Evolutionary conservation across 2,888 invertebrate species (phyloP), one percentile per base, ranked within the genome.

Genomic region (Metalampra italica): DNA sequence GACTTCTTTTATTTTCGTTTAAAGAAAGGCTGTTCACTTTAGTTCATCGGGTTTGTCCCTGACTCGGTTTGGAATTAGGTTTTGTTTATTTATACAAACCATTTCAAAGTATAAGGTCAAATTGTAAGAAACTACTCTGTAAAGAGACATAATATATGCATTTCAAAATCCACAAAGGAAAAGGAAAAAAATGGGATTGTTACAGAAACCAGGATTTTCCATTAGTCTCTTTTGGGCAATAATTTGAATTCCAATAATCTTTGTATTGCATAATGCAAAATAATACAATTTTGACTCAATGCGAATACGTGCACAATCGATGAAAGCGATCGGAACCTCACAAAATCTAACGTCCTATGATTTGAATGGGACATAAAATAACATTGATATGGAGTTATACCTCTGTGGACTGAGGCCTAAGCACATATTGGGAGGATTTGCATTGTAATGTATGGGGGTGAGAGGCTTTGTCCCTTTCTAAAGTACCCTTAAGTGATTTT

Each of bases 311-410:
- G 45, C 45, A 52, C 56, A 46, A 51, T 52, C 53, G 52, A 42
- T 47, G 46, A 36, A 13, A 51, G 43, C 54, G 46, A 30, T 45
- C 46, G 22, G 41, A 43, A 47, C 47, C 50, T 53, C 60, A 44
- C 63, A 56, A 60, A 63, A 55, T 48, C 46, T 60, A 50, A 54
- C 45, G 53, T 29, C 43, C 46, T 49, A 55, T 49, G 43, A 55
- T 52, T 55, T 51, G 43, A 51, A 50, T 49, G 43, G 50, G 42
- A 40, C 50, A 49, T 55, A 47, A 52, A 52, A 55, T 55, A 51
- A 49, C 49, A 55, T 42, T 51, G 52, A 45, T 46, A 48, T 50
- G 44, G 38, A 22, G 47, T 47, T 51, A 47, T 47, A 42, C 11
- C 5, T 2, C 22, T 37, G 32, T 29, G 9, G 51, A 37, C 38